Conservation (phyloP, 2,888 invertebrate species). For the Aplocera efformata region DNA sequence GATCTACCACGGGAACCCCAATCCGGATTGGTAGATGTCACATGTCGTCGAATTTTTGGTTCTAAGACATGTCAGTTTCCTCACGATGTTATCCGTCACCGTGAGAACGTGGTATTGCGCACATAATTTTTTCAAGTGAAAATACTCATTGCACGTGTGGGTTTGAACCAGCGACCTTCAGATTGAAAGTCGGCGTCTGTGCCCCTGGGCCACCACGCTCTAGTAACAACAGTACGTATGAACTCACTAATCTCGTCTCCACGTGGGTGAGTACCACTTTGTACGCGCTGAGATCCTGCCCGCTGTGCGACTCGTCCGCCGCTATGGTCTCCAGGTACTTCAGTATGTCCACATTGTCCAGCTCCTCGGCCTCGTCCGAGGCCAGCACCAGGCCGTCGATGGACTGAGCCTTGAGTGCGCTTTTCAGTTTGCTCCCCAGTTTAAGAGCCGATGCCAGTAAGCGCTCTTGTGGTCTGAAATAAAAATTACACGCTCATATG, state of each 20-base stretch:
- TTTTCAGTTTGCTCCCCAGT: conserved; percentile 82
- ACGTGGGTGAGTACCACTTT: conserved; percentile 70
- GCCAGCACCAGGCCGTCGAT: conserved; percentile 75
- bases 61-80: no score
- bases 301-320: conserved; percentile 59
- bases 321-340: conserved; percentile 67
- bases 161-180: no score
- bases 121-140: no score
- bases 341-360: conserved; percentile 60
- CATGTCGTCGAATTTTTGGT: no score
- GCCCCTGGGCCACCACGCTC: no score
- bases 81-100: no score
- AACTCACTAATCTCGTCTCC: conserved; percentile 61
- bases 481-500: not conserved
- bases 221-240: not conserved
- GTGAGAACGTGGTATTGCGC: no score
- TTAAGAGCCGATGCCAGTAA: conserved; percentile 55
- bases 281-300: conserved; percentile 59
- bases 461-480: conserved; percentile 57
- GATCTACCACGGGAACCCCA: no score
- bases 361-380: conserved; percentile 41
- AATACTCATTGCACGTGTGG: no score
- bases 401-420: conserved; percentile 78
- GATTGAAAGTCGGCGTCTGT: no score
- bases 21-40: no score